A percentile compares a stretch with the other conserved stretches of the same genome.
Conservation (phyloP, 2,888 invertebrate species). For the Pelosia muscerda region DNA sequence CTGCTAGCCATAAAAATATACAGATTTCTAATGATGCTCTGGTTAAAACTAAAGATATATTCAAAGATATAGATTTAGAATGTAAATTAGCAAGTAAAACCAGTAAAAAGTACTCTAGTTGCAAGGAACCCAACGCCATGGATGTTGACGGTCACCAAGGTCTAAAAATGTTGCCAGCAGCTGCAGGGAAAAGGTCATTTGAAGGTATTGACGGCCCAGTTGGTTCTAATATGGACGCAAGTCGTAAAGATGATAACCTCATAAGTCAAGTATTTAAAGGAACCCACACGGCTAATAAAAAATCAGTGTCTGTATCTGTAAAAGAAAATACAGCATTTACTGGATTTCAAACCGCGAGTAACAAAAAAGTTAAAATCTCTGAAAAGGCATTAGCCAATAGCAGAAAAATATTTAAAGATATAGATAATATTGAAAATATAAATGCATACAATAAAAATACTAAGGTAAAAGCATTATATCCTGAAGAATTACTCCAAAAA, state of each 20-base stretch:
- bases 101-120: constrained; percentile 17
- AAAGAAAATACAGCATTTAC: background rate
- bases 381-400: constrained; percentile 66
- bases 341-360: constrained; percentile 65
- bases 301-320: background rate
- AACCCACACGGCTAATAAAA: background rate
- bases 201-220: constrained; percentile 41
- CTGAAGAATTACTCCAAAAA: constrained; percentile 13
- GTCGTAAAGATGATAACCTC: background rate
- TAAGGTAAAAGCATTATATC: constrained; percentile 14
- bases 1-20: constrained; percentile 61
- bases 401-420: constrained; percentile 59
- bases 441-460: background rate
- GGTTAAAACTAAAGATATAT: constrained; percentile 58
- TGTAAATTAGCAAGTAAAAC: background rate
- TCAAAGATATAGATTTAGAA: constrained; percentile 53
- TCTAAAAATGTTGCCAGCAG: constrained; percentile 54
- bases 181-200: constrained; percentile 59
- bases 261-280: background rate
- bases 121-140: background rate
- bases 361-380: constrained; percentile 62
- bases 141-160: background rate
- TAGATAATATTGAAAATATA: constrained; percentile 18
- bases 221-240: background rate
- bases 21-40: constrained; percentile 60